Base-by-base conservation (phyloP, 2,113 vertebrate genomes). In the Noturus placidus region DNA sequence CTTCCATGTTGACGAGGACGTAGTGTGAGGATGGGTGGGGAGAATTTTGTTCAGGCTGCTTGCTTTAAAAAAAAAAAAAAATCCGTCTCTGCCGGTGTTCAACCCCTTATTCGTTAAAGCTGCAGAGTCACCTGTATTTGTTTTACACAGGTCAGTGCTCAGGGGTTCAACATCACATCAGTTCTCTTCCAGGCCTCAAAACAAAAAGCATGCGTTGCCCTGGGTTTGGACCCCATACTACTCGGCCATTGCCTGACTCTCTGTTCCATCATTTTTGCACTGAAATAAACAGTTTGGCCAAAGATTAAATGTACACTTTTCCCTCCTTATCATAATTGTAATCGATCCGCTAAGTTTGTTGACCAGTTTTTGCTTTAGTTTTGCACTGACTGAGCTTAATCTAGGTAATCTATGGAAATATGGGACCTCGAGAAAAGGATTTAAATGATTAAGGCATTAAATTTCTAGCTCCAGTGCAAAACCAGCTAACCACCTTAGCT, bases 121-220 rank as follows among this genome's bases (percentile, higher is more conserved):
- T 90, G 79, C 46, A 82, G 42, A 85, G 72, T 87, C 82, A 69
- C 57, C 50, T 0, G 50, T 50, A 35, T 4, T 79, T 82, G 81
- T 76, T 88, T 80, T 82, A 78, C 83, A 86, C 82, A 79, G 87
- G 91, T 84, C 90, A 95, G 95, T 94, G 94, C 97, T 97, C 97
- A 97, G 97, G 97, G 92, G 89, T 93, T 90, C 87, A 89, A 89
- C 87, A 86, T 87, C 74, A 69, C 56, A 67, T 65, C 30, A 65
- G 38, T 59, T 61, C 74, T 65, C 10, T 80, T 46, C 33, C 61
- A 11, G 54, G 79, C 69, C 83, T 85, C n/a, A n/a, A 84, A 57
- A 84, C 35, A 38, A 42, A 4, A 63, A 15, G 85, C 82, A 83
- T 89, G 63, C 42, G 83, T 87, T 65, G 38, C 27, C 50, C 56